Evolutionary conservation across 2,888 invertebrate species (phyloP).

Genomic region (Cosmopolites sordidus): DNA sequence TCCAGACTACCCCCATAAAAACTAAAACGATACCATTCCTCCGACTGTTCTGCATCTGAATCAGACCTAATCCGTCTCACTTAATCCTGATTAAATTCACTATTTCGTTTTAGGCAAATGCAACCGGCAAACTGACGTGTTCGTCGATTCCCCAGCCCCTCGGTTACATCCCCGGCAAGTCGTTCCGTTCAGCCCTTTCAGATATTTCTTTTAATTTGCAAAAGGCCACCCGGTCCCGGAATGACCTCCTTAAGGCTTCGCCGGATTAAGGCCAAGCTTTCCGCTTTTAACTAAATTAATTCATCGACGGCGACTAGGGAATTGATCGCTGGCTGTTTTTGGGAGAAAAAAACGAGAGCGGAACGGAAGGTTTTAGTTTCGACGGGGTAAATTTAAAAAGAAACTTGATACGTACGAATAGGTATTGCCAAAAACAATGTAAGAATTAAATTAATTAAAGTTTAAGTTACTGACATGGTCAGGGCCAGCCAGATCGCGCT

Average conservation of each 20-base stretch:
- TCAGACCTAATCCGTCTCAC: background rate
- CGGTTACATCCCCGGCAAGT: too few species aligned
- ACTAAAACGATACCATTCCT: background rate
- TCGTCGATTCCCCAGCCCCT: background rate
- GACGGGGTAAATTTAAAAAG: too few species aligned
- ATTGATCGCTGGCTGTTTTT: too few species aligned
- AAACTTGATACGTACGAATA: too few species aligned
- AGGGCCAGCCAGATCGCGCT: too few species aligned
- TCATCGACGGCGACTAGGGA: background rate
- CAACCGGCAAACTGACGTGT: too few species aligned
- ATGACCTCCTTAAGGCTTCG: background rate
- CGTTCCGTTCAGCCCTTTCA: background rate
- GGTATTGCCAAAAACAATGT: too few species aligned
- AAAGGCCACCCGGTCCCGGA: background rate
- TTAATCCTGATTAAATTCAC: slow-evolving; percentile 1
- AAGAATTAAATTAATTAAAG: too few species aligned
- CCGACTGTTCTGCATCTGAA: background rate
- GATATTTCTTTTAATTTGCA: background rate
- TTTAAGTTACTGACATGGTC: too few species aligned
- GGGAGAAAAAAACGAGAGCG: too few species aligned
- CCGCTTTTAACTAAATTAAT: slow-evolving; percentile 1
- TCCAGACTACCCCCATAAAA: too few species aligned
- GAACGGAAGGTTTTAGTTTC: too few species aligned
- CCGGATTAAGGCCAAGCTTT: background rate
- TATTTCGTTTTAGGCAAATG: slow-evolving; percentile 1